Evolutionary conservation across 2,888 invertebrate species (phyloP), one percentile per base, ranked within the genome.

Genomic region (Lasioglossum figueresi): DNA sequence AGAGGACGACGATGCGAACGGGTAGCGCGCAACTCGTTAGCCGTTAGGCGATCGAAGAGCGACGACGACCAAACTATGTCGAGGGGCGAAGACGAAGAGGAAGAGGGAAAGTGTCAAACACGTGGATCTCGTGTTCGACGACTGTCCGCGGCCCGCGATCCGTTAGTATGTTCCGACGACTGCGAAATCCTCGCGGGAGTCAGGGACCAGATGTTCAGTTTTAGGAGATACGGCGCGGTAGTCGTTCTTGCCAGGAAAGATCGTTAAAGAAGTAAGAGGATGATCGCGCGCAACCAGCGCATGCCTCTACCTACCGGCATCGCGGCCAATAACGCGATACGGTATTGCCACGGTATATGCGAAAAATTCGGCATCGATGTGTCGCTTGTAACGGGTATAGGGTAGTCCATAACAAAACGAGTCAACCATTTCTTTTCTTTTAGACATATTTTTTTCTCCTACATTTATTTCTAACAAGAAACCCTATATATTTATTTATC

Each of bases 211-310:
- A n/a, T n/a, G 56, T 56, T 56, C 56, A 56, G 87, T 87, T 82
- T 84, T 31, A 63, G 88, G 88, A 84, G 90, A 90, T 88, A 90
- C 88, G 91, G 92, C 90, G 93, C 93, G 91, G 89, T 91, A 91
- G 92, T 91, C 91, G 92, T 91, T 91, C 88, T 92, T 92, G 93
- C 91, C 93, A 92, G 90, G 91, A 91, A 90, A 90, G 92, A 90
- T 91, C 81, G 91, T 86, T 83, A 88, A 89, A 89, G 92, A 91
- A 88, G 91, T 88, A 91, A 90, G 89, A 89, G 91, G 90, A 86
- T 91, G 90, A 89, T 88, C 79, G 85, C 71, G 90, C 86, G 82
- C 76, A 89, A 70, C 68, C 82, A 87, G 85, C 87, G 84, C 87
- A 80, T 84, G 84, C 82, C 75, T 63, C 63, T 74, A 80, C 37